These are phyloP conservation scores for Microhierax caerulescens DNA, from an alignment of 2,797 vertebrate species.

Conservation along the genomic window DNA sequence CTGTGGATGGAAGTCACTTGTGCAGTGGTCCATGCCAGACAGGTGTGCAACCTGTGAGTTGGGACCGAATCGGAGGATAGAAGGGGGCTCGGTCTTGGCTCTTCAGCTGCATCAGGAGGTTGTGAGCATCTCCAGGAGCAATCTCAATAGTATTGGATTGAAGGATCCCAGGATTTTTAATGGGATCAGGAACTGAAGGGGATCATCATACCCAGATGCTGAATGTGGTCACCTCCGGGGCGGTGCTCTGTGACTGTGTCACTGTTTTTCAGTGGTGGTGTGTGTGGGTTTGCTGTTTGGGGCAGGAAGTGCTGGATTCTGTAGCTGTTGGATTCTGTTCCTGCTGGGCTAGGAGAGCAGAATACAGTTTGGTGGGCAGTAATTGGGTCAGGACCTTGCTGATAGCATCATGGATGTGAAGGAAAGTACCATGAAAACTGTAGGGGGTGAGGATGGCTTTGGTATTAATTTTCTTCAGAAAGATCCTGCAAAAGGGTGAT, in stretches of 20 bases:
- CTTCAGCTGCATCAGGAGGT: neutral
- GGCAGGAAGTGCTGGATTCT: neutral
- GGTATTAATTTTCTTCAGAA: neutral
- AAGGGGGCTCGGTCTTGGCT: neutral
- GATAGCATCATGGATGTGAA: neutral
- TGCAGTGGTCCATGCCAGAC: neutral
- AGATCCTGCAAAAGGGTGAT: neutral
- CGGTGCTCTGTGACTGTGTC: neutral
- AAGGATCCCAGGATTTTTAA: slow-evolving; percentile 1
- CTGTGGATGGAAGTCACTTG: neutral
- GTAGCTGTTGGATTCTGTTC: neutral
- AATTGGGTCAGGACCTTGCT: accelerated
- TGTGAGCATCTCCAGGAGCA: neutral
- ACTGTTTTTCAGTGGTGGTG: neutral
- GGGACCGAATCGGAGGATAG: accelerated
- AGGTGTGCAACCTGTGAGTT: neutral
- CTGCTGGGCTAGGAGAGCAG: neutral
- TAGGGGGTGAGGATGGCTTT: neutral
- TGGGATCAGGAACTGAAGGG: neutral
- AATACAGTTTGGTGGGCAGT: neutral
- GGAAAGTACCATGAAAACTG: neutral
- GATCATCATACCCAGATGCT: neutral
- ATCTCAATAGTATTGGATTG: neutral
- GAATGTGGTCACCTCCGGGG: neutral
- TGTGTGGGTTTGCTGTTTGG: neutral